Evolutionary conservation across 2,113 vertebrate genomes (phyloP).

Genomic region (Equus quagga): DNA sequence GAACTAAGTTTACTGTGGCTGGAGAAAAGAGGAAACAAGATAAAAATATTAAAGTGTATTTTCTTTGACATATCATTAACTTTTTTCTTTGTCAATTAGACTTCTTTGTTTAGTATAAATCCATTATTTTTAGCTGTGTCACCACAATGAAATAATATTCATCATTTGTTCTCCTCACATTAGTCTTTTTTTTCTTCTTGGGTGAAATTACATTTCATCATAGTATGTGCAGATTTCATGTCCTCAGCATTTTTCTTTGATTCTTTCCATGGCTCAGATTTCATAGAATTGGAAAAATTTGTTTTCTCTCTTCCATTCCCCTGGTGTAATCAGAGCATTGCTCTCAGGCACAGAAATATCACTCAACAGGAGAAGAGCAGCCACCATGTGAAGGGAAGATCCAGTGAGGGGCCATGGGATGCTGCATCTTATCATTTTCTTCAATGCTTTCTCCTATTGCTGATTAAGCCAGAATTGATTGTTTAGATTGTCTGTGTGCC

Average conservation of each 20-base stretch:
- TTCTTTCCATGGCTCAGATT: background rate
- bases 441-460: background rate
- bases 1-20: background rate
- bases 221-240: background rate
- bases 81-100: background rate
- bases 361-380: background rate
- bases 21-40: background rate
- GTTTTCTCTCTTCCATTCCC: background rate
- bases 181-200: background rate
- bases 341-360: background rate
- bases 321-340: background rate
- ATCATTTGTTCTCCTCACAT: background rate
- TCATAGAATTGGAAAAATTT: background rate
- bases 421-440: background rate
- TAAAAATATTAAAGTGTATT: background rate
- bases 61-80: background rate
- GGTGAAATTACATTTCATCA: background rate
- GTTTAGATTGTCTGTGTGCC: conserved; percentile 57
- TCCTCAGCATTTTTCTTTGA: background rate
- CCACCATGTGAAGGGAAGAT: background rate
- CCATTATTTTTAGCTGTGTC: background rate
- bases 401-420: background rate
- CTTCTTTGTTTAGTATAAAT: background rate
- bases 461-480: conserved; percentile 77
- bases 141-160: background rate